Evolutionary conservation across 2,888 invertebrate genomes (phyloP), one percentile per base, ranked within the genome.

Genomic region (Achlya flavicornis): DNA sequence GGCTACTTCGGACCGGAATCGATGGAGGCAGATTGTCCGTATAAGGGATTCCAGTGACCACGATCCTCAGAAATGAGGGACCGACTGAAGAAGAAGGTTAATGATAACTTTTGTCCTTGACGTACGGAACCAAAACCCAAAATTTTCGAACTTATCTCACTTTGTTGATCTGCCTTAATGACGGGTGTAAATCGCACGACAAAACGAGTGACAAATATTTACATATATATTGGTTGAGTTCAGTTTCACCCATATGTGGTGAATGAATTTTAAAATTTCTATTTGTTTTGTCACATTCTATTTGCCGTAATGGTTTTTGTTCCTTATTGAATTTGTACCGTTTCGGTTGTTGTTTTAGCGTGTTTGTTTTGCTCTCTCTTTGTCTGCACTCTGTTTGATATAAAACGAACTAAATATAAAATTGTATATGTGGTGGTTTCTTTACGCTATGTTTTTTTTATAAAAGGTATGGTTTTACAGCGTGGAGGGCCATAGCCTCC

Each of bases 281-380:
- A 41, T 60, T 41, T 41, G 60, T 41, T 26, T 14, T 60, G 59
- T 59, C 59, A n/a, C 26, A 26, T 43, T 41, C 16, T 41, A 26
- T 60, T 60, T 60, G 60, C 43, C 41, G 26, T 60, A 60, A 60
- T 41, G 60, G 19, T 41, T 60, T 41, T 19, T 19, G 60, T 41
- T 53, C 41, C 60, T 60, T 60, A 60, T 60, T 60, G 60, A 60
- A 60, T 60, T 60, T 60, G 60, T 43, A 43, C 19, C 26, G 60
- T 60, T 60, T 19, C 26, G 26, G 60, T 41, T 53, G 16, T 41
- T 41, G 41, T 16, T 48, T 48, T 16, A 16, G 14, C 43, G 14
- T 48, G 48, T 53, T 8, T 53, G 19, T 53, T 53, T 16, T 53
- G 53, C 10, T 19, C 16, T 53, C 53, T 53, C 53, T 53, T 53